Percentiles rank a stretch among this genome's conserved stretches.
Evolutionary conservation across 2,113 vertebrate genomes (phyloP).

Genomic region (Aspiorhynchus laticeps): DNA sequence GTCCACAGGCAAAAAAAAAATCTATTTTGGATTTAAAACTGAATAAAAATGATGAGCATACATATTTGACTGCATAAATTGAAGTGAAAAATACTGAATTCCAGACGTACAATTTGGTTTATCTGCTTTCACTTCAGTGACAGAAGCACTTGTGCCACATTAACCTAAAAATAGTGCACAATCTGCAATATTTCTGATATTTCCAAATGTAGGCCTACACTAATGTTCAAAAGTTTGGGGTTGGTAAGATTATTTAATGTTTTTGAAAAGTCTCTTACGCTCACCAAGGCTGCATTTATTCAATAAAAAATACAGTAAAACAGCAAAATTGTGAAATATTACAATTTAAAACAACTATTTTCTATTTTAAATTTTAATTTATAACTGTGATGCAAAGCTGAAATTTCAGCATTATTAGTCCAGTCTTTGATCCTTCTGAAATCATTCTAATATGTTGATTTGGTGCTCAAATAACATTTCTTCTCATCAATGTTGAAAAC

Average conservation of each 20-base stretch:
- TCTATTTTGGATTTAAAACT: background rate
- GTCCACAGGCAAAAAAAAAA: background rate
- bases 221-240: background rate
- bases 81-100: background rate
- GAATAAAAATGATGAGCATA: no score
- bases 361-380: background rate
- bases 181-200: background rate
- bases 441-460: background rate
- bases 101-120: background rate
- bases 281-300: background rate
- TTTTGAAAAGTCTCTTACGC: background rate
- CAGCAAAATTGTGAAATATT: background rate
- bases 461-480: background rate
- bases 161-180: background rate
- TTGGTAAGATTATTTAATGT: background rate
- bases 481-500: background rate
- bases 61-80: background rate
- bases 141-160: background rate
- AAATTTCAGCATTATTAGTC: background rate
- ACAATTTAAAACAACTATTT: background rate
- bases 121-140: background rate
- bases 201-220: no score
- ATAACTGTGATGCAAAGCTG: background rate
- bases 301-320: no score
- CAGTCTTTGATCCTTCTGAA: background rate